phyloP scores from a whole-genome alignment of 2,113 vertebrate genomes.

The Dolichallabes microphthalmus region DNA sequence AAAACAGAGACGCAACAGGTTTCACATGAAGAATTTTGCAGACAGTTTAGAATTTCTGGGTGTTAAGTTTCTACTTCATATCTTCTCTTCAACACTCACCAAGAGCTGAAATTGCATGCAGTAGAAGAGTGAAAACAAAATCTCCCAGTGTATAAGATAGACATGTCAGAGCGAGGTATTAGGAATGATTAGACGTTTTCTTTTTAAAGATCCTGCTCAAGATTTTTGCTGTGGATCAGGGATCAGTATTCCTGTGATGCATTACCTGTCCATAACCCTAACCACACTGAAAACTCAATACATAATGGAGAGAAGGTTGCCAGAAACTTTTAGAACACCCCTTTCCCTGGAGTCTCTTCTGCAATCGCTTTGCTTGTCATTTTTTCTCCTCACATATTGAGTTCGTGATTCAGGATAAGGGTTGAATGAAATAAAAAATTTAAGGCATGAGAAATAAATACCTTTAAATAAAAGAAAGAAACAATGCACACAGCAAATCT shows the following conservation, averaged over 20 bases:
- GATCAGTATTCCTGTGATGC: conserved; percentile 22
- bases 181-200: neutral
- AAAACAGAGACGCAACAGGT: no score
- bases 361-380: neutral
- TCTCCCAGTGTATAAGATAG: neutral
- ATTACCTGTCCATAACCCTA: conserved; percentile 23
- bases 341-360: neutral
- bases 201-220: neutral
- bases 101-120: neutral
- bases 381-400: neutral
- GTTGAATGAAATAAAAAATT: neutral
- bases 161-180: conserved; percentile 4
- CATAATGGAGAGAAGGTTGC: neutral
- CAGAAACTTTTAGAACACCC: neutral
- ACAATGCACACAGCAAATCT: neutral
- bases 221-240: conserved; percentile 13
- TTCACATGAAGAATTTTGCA: neutral
- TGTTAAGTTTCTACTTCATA: neutral
- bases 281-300: conserved; percentile 10
- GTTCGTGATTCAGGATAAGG: neutral
- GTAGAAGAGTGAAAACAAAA: neutral
- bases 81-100: neutral
- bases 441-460: neutral
- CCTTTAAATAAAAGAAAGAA: neutral
- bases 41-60: neutral